These are phyloP conservation scores for Herpailurus yagouaroundi DNA, from an alignment of 2,113 vertebrate species.

Conservation along the genomic window DNA sequence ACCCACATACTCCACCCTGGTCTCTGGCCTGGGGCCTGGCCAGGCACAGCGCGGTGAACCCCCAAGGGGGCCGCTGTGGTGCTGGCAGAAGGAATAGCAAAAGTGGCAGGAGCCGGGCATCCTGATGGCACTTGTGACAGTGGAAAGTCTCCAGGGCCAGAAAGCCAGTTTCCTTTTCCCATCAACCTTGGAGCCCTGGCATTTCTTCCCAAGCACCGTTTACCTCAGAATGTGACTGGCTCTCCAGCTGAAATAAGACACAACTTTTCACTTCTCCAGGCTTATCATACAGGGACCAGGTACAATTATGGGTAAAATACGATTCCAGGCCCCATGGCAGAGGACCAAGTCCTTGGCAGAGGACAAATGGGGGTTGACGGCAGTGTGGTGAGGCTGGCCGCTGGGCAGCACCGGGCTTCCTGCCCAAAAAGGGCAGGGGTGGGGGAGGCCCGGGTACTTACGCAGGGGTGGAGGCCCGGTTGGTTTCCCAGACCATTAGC, in stretches of 20 bases:
- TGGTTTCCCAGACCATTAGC: background rate
- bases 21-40: background rate
- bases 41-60: background rate
- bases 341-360: background rate
- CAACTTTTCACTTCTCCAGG: background rate
- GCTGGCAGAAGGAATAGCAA: background rate
- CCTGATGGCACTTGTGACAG: fast-evolving
- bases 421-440: background rate
- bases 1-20: background rate
- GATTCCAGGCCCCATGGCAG: background rate
- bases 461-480: background rate
- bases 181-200: background rate
- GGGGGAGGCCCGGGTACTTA: background rate
- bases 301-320: background rate
- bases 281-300: background rate
- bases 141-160: background rate
- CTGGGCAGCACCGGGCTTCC: fast-evolving
- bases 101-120: background rate
- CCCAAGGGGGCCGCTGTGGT: fast-evolving
- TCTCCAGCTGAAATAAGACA: background rate
- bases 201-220: background rate
- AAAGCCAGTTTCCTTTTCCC: background rate
- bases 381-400: background rate
- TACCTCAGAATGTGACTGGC: background rate
- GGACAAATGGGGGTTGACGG: background rate